Base-by-base conservation (phyloP, 2,888 invertebrate species). In the Andrena dorsata region DNA sequence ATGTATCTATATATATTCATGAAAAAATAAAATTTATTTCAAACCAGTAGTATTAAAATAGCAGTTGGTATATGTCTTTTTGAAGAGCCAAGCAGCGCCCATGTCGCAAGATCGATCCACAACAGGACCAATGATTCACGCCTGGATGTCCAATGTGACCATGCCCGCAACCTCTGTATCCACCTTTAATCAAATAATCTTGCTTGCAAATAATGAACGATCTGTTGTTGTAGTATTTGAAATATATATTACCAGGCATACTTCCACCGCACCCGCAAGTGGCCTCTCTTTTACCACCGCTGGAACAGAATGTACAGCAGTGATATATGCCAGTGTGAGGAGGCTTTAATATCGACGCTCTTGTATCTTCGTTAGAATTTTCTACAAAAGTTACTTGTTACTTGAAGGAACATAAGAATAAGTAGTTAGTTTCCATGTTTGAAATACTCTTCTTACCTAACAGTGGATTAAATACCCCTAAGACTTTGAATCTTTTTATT, bases 261-360 rank as follows among this genome's bases (percentile, higher is more conserved):
- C 95, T 95, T 5, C 96, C 96, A 10, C 96, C 96, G 90, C 97
- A 97, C 4, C 96, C 97, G 93, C 97, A 97, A 58, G 93, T 94
- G 0, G 95, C 95, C 87, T 95, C 96, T 85, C 96, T 96, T 84
- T 95, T 96, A 2, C 97, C 97, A 10, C 96, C 96, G 82, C 97
- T 97, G 0, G 97, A 97, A 91, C 97, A 97, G 94, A 97, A 97
- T 32, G 96, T 95, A 92, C 97, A 97, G 91, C 97, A 97, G 93
- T 97, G 97, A 94, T 95, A 97, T 87, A 96, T 95, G 0, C 97
- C 97, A 65, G 94, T 94, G 92, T 97, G 97, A 0, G 95, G 74
- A 8, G 89, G 71, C 56, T 78, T 89, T 23, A 70, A 66, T 49
- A 35, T 63, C 32, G 72, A 76, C 58, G 47, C 71, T 80, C 61